These are phyloP conservation scores for Phrynocephalus vlangalii DNA, from an alignment of 2,797 vertebrate genomes.

Conservation along the genomic window DNA sequence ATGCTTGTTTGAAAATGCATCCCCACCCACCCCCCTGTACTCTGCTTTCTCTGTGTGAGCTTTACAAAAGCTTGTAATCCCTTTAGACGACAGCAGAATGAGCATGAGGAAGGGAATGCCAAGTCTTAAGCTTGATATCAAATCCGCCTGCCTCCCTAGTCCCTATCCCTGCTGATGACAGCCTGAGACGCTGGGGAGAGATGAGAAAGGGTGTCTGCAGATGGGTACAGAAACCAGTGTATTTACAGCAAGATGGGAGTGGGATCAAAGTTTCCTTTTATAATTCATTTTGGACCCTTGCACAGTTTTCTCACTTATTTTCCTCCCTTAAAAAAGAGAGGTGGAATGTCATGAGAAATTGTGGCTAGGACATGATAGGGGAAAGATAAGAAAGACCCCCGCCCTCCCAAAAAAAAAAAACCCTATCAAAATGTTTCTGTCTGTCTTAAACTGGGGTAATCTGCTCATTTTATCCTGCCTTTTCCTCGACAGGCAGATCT, in stretches of 20 bases:
- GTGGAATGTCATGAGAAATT: constrained; percentile 74
- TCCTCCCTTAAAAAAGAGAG: constrained; percentile 39
- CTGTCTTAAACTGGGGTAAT: constrained; percentile 75
- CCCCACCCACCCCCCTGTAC: constrained; percentile 40
- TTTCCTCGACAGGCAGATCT: constrained; percentile 67
- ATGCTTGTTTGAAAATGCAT: constrained; percentile 67
- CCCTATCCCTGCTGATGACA: neutral
- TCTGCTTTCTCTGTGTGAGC: constrained; percentile 53
- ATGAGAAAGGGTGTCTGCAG: constrained; percentile 52
- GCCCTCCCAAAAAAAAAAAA: constrained; percentile 30
- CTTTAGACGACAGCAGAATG: constrained; percentile 74
- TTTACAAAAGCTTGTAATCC: constrained; percentile 74
- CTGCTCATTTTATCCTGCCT: constrained; percentile 71
- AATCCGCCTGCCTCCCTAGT: constrained; percentile 45
- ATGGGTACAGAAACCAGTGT: constrained; percentile 54
- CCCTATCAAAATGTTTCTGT: constrained; percentile 68
- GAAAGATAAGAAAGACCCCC: constrained; percentile 75
- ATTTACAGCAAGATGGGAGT: constrained; percentile 66
- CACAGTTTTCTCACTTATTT: constrained; percentile 58
- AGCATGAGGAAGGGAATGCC: constrained; percentile 60
- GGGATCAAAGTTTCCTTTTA: constrained; percentile 67
- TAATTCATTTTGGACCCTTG: constrained; percentile 58
- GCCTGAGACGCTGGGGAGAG: constrained; percentile 58
- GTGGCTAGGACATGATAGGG: constrained; percentile 62
- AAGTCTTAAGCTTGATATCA: constrained; percentile 63